Base-by-base conservation (phyloP, 2,888 invertebrate species). In the Panorpa germanica region DNA sequence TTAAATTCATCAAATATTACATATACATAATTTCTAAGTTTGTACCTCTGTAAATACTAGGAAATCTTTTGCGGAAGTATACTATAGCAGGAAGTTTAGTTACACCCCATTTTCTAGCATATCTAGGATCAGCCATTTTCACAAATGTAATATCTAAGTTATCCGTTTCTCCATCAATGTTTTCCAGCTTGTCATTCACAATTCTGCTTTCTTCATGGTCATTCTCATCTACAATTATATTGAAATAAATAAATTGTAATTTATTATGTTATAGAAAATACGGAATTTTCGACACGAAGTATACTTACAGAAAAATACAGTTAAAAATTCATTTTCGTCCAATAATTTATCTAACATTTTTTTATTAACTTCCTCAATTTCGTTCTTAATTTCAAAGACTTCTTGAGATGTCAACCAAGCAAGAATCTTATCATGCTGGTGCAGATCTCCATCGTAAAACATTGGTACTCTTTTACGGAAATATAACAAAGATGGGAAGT, bases 321-420 rank as follows among this genome's bases (percentile, higher is more conserved):
- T 81, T 28, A 95, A 63, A 48, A 88, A 93, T 57, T 91, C 91
- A 44, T 90, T 90, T 50, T 93, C 93, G 40, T 90, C 85, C 30
- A 93, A 56, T 12, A 93, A 59, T 56, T 93, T 93, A 47, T 93
- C 90, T 44, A 93, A 61, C 86, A 91, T 91, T 57, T 91, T 90
- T 37, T 83, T 73, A 53, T 93, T 91, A 6, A 95, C 93, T 51
- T 93, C 91, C 52, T 91, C 91, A 46, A 93, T 93, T 65, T 90
- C 90, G 48, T 88, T 90, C 60, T 86, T 88, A 31, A 90, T 77
- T 56, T 90, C 88, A 56, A 90, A 88, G 31, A 88, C 83, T 49
- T 90, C 90, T 47, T 90, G 88, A 27, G 86, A 86, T 15, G 90
- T 90, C 23, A 90, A 56, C 90, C 90, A 90, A 37, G 75, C 69